Evolutionary conservation across 2,113 vertebrate genomes (phyloP).

Genomic region (Chelonoidis abingdonii): DNA sequence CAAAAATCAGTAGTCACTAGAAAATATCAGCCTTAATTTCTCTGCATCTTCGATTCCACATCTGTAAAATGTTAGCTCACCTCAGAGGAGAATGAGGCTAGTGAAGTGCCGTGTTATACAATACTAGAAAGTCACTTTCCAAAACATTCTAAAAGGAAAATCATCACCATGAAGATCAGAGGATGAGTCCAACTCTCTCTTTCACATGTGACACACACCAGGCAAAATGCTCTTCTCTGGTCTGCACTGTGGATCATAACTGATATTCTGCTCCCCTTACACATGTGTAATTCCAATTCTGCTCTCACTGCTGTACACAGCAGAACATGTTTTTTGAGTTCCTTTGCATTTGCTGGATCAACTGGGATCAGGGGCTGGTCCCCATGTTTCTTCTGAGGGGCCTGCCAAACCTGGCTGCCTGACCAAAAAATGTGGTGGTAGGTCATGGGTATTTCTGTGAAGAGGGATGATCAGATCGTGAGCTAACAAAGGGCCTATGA

Average conservation of each 20-base stretch:
- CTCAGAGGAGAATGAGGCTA: neutral
- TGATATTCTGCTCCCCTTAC: neutral
- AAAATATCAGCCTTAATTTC: neutral
- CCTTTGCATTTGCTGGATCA: neutral
- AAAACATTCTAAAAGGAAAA: conserved; percentile 13
- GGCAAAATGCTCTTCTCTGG: conserved; percentile 46
- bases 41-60: neutral
- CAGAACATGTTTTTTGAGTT: neutral
- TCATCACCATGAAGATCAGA: neutral
- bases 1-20: neutral
- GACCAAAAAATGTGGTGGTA: fast-evolving
- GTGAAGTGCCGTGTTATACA: neutral
- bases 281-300: neutral
- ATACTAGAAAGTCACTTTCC: conserved; percentile 5
- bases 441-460: neutral
- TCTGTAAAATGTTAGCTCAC: neutral
- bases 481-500: neutral
- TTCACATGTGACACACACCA: neutral
- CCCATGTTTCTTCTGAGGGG: neutral
- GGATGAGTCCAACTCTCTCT: conserved; percentile 12
- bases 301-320: neutral
- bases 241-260: conserved; percentile 32
- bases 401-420: neutral
- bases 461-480: neutral
- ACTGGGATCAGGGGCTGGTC: neutral